A percentile compares a stretch with the other conserved stretches of the same genome.
These are phyloP conservation scores for Serrognathus titanus DNA, from an alignment of 2,888 invertebrate genomes.

Conservation along the genomic window DNA sequence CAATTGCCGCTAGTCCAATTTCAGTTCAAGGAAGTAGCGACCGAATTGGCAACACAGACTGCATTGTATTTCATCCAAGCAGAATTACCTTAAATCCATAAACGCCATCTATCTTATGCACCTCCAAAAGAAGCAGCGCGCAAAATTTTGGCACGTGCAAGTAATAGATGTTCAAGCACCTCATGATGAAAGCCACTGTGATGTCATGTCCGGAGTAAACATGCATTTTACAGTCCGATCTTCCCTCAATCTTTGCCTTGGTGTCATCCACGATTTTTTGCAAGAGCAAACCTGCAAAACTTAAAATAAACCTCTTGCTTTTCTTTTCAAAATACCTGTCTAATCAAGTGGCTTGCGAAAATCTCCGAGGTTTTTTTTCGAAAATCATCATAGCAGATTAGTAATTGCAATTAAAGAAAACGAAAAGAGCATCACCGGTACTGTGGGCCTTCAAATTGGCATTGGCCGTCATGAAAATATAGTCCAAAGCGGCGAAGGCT, in stretches of 20 bases:
- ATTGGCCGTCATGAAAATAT: no score
- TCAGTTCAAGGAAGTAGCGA: no score
- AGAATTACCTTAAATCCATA: conserved; percentile 13
- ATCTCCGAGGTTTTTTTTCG: no score
- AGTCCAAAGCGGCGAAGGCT: neutral
- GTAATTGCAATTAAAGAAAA: no score
- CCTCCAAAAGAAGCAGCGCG: conserved; percentile 7
- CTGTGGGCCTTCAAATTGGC: conserved; percentile 33
- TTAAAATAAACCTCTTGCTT: neutral
- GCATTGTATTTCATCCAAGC: no score
- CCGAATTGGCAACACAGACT: no score
- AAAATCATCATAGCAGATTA: no score
- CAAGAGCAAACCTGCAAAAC: neutral
- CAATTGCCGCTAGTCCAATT: no score
- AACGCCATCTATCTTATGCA: conserved; percentile 1
- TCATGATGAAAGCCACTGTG: neutral
- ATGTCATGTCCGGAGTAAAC: conserved; percentile 10
- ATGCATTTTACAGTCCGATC: conserved; percentile 5
- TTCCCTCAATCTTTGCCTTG: conserved; percentile 1
- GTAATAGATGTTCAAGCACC: conserved; percentile 9
- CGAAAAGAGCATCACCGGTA: conserved; percentile 38
- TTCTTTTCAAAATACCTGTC: neutral
- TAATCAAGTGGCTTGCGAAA: no score
- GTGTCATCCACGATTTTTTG: conserved; percentile 4
- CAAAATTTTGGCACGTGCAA: conserved; percentile 10